phyloP scores from a whole-genome alignment of 2,888 invertebrate species.

The Myathropa florea region DNA sequence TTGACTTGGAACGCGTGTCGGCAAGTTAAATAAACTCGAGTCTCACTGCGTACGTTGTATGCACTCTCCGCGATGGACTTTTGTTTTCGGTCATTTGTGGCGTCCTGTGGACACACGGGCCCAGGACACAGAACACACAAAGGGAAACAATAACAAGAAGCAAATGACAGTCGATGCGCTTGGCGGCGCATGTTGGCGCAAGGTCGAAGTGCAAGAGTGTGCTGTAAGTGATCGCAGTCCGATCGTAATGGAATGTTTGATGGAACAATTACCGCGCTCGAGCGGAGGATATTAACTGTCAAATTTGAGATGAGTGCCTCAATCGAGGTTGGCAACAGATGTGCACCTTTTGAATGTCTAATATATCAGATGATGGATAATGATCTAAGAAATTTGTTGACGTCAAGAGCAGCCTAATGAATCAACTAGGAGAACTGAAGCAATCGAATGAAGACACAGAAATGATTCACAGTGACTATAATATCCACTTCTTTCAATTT shows the following conservation, averaged over 20 bases:
- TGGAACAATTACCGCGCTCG: background rate
- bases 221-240: background rate
- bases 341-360: background rate
- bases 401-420: too few species aligned
- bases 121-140: background rate
- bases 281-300: background rate
- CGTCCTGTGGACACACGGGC: slow-evolving; percentile 44
- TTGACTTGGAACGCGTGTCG: slow-evolving; percentile 62
- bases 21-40: slow-evolving; percentile 65
- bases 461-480: too few species aligned
- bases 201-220: background rate
- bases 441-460: too few species aligned
- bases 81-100: slow-evolving; percentile 48
- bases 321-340: background rate
- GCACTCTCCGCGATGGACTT: slow-evolving; percentile 32
- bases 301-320: background rate
- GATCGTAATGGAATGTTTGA: background rate
- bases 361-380: background rate
- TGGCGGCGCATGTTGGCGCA: slow-evolving; percentile 13
- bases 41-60: slow-evolving; percentile 43
- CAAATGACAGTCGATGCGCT: slow-evolving; percentile 3
- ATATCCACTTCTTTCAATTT: too few species aligned
- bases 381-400: background rate
- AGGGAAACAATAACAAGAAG: slow-evolving; percentile 1
- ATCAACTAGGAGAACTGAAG: too few species aligned